Evolutionary conservation across 2,888 invertebrate species (phyloP), one percentile per base, ranked within the genome.

Genomic region (Polia nebulosa): DNA sequence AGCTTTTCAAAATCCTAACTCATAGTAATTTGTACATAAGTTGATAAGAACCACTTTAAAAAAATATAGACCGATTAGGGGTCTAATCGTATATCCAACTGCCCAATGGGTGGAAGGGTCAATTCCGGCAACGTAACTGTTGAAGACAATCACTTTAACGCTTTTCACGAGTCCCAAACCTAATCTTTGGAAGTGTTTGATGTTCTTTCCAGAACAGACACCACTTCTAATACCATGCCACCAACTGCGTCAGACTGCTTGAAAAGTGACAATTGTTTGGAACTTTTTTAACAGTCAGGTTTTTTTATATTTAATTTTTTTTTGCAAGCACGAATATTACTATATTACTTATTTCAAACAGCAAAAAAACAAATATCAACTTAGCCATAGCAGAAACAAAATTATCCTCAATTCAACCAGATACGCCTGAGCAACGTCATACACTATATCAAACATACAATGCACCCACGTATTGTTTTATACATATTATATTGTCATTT

Each of bases 401-500:
- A 34, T 9, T 25, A 25, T 25, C 1, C 3, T 57, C 15, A 27
- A 56, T 60, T 15, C 6, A 49, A 34, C n/a, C 3, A 22, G 25
- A 52, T 36, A 25, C 11, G 62, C 22, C 17, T 36, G 22, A 36
- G 34, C 27, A 41, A n/a, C n/a, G 1, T 72, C 15, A 25, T 3
- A 27, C 22, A 4, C 9, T 41, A 41, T 32, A 58, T 27, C 15
- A 22, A 60, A n/a, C 15, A 44, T 29, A 13, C 15, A 6, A 49
- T 8, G 41, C 41, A 27, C 15, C 32, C 25, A 22, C 9, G 25
- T 13, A 25, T 1, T 17, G 11, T 45, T 25, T 27, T 32, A 7
- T 13, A 20, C 8, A 70, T n/a, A 58, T 22, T 1, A 34, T 39
- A 64, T 49, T 13, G 1, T 64, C 49, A 65, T n/a, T n/a, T n/a